Conservation (phyloP, 2,888 invertebrate species). For the Sinelater perroti region DNA sequence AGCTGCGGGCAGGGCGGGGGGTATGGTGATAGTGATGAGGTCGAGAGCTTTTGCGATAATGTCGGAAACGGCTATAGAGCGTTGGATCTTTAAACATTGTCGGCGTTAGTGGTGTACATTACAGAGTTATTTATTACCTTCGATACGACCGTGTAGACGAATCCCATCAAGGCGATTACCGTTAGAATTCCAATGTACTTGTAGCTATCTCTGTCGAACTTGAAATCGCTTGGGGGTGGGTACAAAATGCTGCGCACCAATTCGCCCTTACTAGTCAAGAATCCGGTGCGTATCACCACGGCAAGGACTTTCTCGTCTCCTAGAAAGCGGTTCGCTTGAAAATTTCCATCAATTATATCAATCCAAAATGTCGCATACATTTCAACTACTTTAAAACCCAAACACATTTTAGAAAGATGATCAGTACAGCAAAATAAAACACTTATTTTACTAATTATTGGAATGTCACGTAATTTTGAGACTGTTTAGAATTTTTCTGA, state of each 20-base stretch:
- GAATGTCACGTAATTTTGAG: no score
- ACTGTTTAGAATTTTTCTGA: no score
- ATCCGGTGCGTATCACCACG: slow-evolving; percentile 85
- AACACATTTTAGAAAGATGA: no score
- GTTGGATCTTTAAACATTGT: not conserved
- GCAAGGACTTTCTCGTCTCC: slow-evolving; percentile 61
- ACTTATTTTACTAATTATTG: no score
- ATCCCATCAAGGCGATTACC: slow-evolving; percentile 80
- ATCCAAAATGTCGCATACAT: no score
- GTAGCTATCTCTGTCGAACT: slow-evolving; percentile 93
- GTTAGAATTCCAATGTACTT: slow-evolving; percentile 87
- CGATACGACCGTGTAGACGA: slow-evolving; percentile 85
- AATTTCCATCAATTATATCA: no score
- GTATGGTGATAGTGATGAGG: slow-evolving; percentile 93
- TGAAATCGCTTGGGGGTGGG: slow-evolving; percentile 95
- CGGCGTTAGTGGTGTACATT: not conserved
- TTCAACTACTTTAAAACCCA: no score
- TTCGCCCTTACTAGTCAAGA: slow-evolving; percentile 86
- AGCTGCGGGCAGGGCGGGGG: slow-evolving; percentile 94
- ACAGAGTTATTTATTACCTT: slow-evolving; percentile 69
- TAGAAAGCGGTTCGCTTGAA: no score
- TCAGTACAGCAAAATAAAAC: no score
- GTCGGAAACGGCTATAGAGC: slow-evolving; percentile 66
- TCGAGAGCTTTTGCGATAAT: slow-evolving; percentile 86
- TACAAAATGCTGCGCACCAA: slow-evolving; percentile 92